These are phyloP conservation scores for Bucorvus abyssinicus DNA, from an alignment of 2,797 vertebrate species.

Conservation along the genomic window DNA sequence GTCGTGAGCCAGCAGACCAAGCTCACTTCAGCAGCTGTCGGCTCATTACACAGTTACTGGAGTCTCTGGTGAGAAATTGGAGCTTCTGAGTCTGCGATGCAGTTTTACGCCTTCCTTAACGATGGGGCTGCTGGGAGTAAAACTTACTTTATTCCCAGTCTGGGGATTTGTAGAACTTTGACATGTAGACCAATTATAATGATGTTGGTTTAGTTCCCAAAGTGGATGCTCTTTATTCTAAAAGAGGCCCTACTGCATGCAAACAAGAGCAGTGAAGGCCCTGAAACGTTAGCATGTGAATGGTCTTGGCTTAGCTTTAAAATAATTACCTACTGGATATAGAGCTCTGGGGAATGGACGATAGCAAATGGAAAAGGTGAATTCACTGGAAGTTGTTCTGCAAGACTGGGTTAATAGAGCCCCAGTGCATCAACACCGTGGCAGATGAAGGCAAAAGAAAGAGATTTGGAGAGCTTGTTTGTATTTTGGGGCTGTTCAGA, in stretches of 20 bases:
- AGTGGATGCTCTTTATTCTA: not conserved
- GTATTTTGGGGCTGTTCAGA: not conserved
- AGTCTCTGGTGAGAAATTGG: not conserved
- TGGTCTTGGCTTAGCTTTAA: conserved; percentile 31
- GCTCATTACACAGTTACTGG: not conserved
- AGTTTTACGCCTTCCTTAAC: not conserved
- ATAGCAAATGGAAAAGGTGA: not conserved
- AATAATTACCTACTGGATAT: not conserved
- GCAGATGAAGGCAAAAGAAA: not conserved
- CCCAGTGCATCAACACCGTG: not conserved
- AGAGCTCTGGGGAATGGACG: not conserved
- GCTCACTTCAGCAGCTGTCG: accelerated
- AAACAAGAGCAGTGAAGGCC: not conserved
- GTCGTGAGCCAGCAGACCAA: not conserved
- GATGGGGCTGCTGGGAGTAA: not conserved
- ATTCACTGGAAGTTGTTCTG: not conserved
- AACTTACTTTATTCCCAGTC: not conserved
- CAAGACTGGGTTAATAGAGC: not conserved
- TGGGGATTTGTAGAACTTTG: not conserved
- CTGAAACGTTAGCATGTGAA: not conserved
- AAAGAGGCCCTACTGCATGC: not conserved
- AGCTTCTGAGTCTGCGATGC: not conserved
- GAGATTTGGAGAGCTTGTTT: not conserved
- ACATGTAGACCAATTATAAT: not conserved
- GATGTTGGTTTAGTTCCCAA: not conserved